Evolutionary conservation across 2,113 vertebrate species (phyloP), one percentile per base, ranked within the genome.

Genomic region (Aphyosemion australe): DNA sequence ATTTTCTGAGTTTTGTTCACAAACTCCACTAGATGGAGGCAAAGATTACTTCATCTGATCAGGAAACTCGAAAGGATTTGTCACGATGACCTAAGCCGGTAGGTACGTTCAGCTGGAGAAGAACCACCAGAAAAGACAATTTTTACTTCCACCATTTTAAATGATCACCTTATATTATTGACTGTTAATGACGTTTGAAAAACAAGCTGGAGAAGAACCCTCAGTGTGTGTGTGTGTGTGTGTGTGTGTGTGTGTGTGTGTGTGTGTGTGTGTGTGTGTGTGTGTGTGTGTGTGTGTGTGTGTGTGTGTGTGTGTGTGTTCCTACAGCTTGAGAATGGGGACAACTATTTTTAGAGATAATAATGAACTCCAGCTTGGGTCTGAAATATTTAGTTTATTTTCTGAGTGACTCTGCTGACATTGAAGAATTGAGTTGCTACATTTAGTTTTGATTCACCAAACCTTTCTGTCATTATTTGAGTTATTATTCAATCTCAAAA

Each of bases 21-120:
- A 20, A 18, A 31, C 37, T 58, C 69, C 53, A 69, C 67, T 49
- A 67, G 73, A 62, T 67, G 39, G 46, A 72, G 49, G 26, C 54
- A 62, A 50, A 68, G 39, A 12, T 66, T 12, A 41, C 13, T 48
- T 5, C 34, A 5, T 10, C 34, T 37, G 34, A 37, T 37, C 34
- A 37, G 34, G 9, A 37, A 37, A 37, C 34, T 37, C 6, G 9
- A 3, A 32, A 32, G 32, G 3, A 32, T 3, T 7, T 16, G n/a
- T 49, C 18, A 31, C 10, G 20, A 20, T 43, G 20, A 49, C 8
- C 34, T 50, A 10, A 61, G 12, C 21, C 46, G 19, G 49, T 14
- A 66, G 18, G 16, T 26, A 5, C 8, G n/a, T 34, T 26, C 18
- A 26, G 20, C 45, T 16, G 26, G 9, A 2, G 34, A 19, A 45